phyloP scores from a whole-genome alignment of 2,797 vertebrate genomes.

The Gorsachius magnificus region DNA sequence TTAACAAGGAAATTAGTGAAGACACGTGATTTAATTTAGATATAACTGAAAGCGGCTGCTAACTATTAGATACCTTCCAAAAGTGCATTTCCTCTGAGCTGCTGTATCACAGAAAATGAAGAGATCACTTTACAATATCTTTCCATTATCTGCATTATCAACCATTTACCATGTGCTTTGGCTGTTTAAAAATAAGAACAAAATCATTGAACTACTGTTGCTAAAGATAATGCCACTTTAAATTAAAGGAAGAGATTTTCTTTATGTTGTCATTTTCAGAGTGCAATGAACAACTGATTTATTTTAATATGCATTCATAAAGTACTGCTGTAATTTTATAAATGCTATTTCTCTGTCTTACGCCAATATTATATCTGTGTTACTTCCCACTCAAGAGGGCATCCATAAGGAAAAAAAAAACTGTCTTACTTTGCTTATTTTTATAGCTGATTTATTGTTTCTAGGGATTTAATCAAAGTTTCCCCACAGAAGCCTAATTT shows the following conservation, averaged over 20 bases:
- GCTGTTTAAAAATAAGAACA: constrained; percentile 60
- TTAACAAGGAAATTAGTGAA: background rate
- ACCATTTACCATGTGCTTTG: constrained; percentile 12
- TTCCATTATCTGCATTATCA: constrained; percentile 52
- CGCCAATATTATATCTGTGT: background rate
- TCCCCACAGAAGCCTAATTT: constrained; percentile 44
- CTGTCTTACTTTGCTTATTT: background rate
- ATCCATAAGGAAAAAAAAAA: background rate
- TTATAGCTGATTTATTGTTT: constrained; percentile 46
- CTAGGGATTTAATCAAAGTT: constrained; percentile 61
- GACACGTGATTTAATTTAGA: constrained; percentile 25
- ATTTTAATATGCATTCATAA: background rate
- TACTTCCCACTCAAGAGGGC: background rate
- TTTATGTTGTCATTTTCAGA: constrained; percentile 32
- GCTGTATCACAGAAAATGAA: constrained; percentile 48
- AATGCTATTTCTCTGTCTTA: background rate
- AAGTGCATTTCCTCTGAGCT: constrained; percentile 36
- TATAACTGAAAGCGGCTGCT: background rate
- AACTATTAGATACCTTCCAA: constrained; percentile 27
- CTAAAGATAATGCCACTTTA: constrained; percentile 57
- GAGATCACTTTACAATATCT: constrained; percentile 33
- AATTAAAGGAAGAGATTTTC: constrained; percentile 33
- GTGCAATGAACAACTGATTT: background rate
- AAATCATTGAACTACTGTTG: constrained; percentile 56
- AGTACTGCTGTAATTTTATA: constrained; percentile 22